Percentiles rank a stretch among this genome's conserved stretches.
Evolutionary conservation across 1,140 invertebrate genomes (phyloP).

Genomic region (Euura saliciscinereae): DNA sequence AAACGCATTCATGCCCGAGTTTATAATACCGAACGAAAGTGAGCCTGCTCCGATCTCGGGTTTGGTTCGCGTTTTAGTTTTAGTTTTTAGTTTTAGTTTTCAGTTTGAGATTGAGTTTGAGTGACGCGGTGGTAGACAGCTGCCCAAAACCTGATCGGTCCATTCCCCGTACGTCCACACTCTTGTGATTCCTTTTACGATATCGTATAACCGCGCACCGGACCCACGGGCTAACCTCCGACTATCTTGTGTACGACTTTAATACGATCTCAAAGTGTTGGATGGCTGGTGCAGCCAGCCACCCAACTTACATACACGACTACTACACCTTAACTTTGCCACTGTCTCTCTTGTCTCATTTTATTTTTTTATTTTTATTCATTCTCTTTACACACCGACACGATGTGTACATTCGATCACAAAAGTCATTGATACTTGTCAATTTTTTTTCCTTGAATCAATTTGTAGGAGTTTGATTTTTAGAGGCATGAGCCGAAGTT

Average conservation of each 20-base stretch:
- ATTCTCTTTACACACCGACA: background rate
- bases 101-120: conserved; percentile 50
- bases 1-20: conserved; percentile 55
- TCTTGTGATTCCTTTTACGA: conserved; percentile 55
- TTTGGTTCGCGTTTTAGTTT: too few relatives aligned
- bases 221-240: conserved; percentile 39
- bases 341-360: background rate
- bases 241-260: conserved; percentile 8
- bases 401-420: background rate
- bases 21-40: too few relatives aligned
- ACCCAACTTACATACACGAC: background rate
- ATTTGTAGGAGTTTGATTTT: too few relatives aligned
- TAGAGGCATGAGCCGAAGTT: too few relatives aligned
- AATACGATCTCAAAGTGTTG: background rate
- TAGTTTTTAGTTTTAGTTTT: too few relatives aligned
- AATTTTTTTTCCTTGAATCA: too few relatives aligned
- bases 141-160: conserved; percentile 58
- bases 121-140: conserved; percentile 59
- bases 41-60: background rate
- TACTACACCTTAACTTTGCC: too few relatives aligned
- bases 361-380: background rate
- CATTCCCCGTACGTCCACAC: conserved; percentile 34
- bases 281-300: background rate
- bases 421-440: too few relatives aligned
- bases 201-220: conserved; percentile 52